Base-by-base conservation (phyloP, 1,140 invertebrate species). In the Nephotettix cincticeps region DNA sequence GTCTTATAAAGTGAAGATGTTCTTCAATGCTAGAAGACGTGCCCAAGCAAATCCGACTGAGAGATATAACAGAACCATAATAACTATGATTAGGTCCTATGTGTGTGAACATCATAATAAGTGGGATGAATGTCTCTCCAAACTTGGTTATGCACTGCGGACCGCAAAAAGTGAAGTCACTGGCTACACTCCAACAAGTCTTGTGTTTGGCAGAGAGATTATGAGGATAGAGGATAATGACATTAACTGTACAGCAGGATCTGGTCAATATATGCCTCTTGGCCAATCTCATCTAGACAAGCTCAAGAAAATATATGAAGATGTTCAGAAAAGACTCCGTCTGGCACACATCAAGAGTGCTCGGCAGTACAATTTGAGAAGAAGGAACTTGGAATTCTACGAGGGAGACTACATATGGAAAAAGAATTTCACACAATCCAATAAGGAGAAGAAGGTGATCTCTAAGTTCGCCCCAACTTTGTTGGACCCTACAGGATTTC, bases 381-480 rank as follows among this genome's bases (percentile, higher is more conserved):
- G 47, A 21, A 54, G 9, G 29, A 14, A 27, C 40, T 1, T n/a
- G 21, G 6, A n/a, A 23, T 75, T 73, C 29, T 1, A 36, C 0
- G 68, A 63, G 1, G 75, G 68, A 0, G 64, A 75, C 23, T 2
- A 56, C 19, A 71, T 76, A 1, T 11, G 70, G 0, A 29, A 61
- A 1, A 40, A 27, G n/a, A 68, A 69, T 3, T 72, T 70, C 69
- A 17, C 21, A 0, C 63, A 71, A 17, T 76, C 75, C 0, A 32
- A 43, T 40, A 63, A 64, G 1, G 36, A 32, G 11, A 36, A 72
- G 14, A 13, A 68, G 0, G 67, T 69, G 19, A 36, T 70, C 0
- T 67, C 71, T 14, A 75, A 73, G 28, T 43, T 76, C 0, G 75
- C 47, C 4, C 45, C 40, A 69, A 67, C 6, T 76, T 56, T 27